These are phyloP conservation scores for Diploptera punctata DNA, from an alignment of 2,888 invertebrate genomes.

Conservation along the genomic window DNA sequence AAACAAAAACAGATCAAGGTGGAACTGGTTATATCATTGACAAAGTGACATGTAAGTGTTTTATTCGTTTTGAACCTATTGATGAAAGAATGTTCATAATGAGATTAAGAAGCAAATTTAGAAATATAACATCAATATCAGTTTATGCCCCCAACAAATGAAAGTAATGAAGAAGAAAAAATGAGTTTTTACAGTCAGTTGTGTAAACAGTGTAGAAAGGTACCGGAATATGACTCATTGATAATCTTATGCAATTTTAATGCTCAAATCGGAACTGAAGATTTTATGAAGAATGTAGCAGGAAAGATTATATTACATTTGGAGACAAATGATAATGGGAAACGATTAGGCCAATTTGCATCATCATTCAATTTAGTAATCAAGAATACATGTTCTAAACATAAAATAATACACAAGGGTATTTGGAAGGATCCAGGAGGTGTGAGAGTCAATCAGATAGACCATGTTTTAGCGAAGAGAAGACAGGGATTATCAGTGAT, in stretches of 20 bases:
- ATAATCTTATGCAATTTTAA: not conserved
- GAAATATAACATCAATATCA: not conserved
- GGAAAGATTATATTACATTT: not conserved
- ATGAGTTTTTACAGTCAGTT: not conserved
- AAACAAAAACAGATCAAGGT: not conserved
- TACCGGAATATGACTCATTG: not conserved
- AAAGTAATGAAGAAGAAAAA: not conserved
- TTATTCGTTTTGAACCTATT: not conserved
- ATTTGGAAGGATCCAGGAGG: not conserved
- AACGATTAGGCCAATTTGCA: not conserved
- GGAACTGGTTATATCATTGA: not conserved
- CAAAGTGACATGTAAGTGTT: not conserved
- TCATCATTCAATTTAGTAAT: not conserved
- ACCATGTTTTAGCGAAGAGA: not conserved
- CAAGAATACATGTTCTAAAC: not conserved
- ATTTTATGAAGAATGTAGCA: slow-evolving; percentile 2
- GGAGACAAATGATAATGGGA: not conserved
- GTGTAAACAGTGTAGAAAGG: not conserved
- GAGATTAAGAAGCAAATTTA: not conserved
- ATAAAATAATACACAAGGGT: not conserved
- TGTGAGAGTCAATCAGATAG: not conserved
- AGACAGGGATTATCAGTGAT: not conserved
- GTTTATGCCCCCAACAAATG: not conserved
- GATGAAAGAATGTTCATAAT: not conserved
- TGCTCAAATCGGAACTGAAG: slow-evolving; percentile 1